Base-by-base conservation (phyloP, 2,888 invertebrate genomes). In the Calliopum simillimum region DNA sequence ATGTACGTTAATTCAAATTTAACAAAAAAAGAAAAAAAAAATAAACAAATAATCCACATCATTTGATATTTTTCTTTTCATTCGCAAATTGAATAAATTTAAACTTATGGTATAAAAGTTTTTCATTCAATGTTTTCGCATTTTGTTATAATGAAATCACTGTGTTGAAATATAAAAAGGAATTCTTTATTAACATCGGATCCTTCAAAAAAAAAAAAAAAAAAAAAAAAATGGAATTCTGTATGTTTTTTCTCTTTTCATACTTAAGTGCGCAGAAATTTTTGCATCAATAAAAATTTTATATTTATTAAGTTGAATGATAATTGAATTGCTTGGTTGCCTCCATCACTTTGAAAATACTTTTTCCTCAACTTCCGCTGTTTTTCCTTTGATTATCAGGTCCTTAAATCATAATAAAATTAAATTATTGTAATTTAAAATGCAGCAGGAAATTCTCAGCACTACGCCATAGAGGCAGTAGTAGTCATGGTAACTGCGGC, bases 271-370 rank as follows among this genome's bases (percentile, higher is more conserved):
- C 33, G 33, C 33, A 33, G 8, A 33, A 33, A 33, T 33, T 33
- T 33, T 33, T 33, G 33, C 33, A 33, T 33, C 33, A 33, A 33
- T 33, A 33, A 33, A 33, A 33, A 33, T 33, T 33, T 33, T 33
- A 33, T 33, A 33, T 33, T 33, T 71, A 74, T 73, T 67, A 61
- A 65, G 55, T 72, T 71, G 47, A 66, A 55, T 70, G 70, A 71
- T 71, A 74, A 74, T 74, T 73, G 70, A 71, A 71, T 74, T 74
- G 58, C 46, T 65, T 71, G 68, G 49, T 59, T 56, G 25, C 56
- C 56, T 64, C 69, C 41, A 62, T 33, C 63, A 33, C 58, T 58
- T 41, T 63, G 41, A 64, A 16, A 16, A 14, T 41, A n/a, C 59
- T 59, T 58, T 58, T 19, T 43, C 16, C 16, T 13, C 43, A 6